Conservation (phyloP, 2,888 invertebrate genomes). For the Platycnemis pennipes region DNA sequence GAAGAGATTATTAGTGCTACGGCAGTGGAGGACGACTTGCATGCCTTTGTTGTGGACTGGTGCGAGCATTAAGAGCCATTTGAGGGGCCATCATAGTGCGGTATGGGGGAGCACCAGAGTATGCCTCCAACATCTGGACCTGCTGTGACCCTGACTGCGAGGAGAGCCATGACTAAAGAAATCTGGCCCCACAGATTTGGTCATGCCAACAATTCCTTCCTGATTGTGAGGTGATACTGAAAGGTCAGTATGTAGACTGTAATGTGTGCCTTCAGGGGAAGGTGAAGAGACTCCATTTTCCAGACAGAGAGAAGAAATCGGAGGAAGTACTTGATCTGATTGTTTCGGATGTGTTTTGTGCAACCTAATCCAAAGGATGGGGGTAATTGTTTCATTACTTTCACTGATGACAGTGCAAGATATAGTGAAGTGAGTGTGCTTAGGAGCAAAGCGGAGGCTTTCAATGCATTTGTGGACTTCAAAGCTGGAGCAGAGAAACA, state of each 20-base stretch:
- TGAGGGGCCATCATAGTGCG: not conserved
- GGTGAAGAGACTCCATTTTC: not conserved
- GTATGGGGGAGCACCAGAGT: not conserved
- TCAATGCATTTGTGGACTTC: no score
- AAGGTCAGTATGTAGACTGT: not conserved
- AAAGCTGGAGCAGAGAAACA: no score
- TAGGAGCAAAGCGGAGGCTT: no score
- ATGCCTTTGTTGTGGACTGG: not conserved
- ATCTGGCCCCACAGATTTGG: not conserved
- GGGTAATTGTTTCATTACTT: no score
- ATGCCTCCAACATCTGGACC: constrained; percentile 26
- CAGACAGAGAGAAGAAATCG: not conserved
- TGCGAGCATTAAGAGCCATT: no score
- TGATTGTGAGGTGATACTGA: not conserved
- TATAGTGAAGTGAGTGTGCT: no score
- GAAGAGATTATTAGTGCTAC: not conserved
- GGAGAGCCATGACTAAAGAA: not conserved
- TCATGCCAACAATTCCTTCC: not conserved
- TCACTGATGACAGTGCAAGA: no score
- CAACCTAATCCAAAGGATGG: no score
- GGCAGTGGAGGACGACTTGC: not conserved
- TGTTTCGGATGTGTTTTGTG: not conserved
- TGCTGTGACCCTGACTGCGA: no score
- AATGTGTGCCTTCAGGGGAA: not conserved
- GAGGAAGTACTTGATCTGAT: constrained; percentile 15